These are phyloP conservation scores for Mystacornis crossleyi DNA, from an alignment of 2,113 vertebrate genomes.

Conservation along the genomic window DNA sequence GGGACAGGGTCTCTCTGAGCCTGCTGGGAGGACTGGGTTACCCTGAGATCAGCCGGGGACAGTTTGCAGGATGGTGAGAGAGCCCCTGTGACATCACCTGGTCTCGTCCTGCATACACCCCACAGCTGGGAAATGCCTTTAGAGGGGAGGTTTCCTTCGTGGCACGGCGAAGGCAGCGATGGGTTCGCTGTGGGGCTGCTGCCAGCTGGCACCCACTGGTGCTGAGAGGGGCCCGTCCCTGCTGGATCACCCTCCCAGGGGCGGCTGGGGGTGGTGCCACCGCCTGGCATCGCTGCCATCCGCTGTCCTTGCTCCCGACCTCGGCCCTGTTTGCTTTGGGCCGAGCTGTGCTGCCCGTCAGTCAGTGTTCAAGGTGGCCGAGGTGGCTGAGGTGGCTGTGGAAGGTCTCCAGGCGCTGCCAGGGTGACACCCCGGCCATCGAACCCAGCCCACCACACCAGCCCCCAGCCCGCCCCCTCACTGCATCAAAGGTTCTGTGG, in stretches of 20 bases:
- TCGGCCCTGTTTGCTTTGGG: background rate
- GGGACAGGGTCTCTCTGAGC: background rate
- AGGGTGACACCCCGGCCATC: background rate
- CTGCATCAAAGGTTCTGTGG: rapidly evolving
- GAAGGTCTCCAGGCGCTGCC: background rate
- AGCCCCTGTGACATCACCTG: background rate
- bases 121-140: background rate
- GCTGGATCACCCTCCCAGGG: rapidly evolving
- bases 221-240: rapidly evolving
- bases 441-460: rapidly evolving
- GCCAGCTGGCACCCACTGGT: background rate
- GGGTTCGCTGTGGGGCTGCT: background rate
- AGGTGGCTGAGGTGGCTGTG: background rate
- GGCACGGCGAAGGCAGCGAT: rapidly evolving
- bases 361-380: background rate
- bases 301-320: background rate
- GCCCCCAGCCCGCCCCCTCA: rapidly evolving
- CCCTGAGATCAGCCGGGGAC: background rate
- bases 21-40: rapidly evolving
- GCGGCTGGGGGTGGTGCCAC: rapidly evolving
- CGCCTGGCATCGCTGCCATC: rapidly evolving
- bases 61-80: background rate
- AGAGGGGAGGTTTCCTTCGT: rapidly evolving
- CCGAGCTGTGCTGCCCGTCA: rapidly evolving
- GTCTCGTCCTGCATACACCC: background rate